These are phyloP conservation scores for Agrochola litura DNA, from an alignment of 2,888 invertebrate genomes.

Conservation along the genomic window DNA sequence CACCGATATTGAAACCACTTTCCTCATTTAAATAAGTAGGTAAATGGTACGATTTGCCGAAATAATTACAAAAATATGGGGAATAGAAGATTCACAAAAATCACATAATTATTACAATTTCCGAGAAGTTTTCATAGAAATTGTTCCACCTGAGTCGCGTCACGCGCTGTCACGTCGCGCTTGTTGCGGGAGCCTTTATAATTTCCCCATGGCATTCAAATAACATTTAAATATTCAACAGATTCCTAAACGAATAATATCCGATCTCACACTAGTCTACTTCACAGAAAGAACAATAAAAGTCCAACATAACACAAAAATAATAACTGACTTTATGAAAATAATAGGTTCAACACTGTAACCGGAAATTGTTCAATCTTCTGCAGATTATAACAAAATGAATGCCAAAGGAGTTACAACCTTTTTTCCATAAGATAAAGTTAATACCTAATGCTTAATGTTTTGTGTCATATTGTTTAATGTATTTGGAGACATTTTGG, in stretches of 20 bases:
- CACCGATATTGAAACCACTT: not conserved
- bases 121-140: too few relatives aligned
- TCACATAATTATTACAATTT: too few relatives aligned
- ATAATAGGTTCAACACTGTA: conserved; percentile 30
- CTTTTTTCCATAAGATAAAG: not conserved
- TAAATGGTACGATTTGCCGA: not conserved
- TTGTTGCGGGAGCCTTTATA: too few relatives aligned
- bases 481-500: conserved; percentile 14
- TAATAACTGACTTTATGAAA: conserved; percentile 43
- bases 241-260: conserved; percentile 20
- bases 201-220: not conserved
- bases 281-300: conserved; percentile 10
- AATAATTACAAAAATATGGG: not conserved
- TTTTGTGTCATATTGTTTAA: not conserved
- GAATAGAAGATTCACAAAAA: not conserved
- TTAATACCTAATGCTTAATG: not conserved
- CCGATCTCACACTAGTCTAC: conserved; percentile 24
- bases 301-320: not conserved
- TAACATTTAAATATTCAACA: not conserved
- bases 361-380: conserved; percentile 47
- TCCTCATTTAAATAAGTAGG: not conserved
- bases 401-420: conserved; percentile 16
- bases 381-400: not conserved
- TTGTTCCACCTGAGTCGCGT: too few relatives aligned
- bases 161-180: too few relatives aligned